phyloP scores from a whole-genome alignment of 2,888 invertebrate species.

The Callosobruchus maculatus region DNA sequence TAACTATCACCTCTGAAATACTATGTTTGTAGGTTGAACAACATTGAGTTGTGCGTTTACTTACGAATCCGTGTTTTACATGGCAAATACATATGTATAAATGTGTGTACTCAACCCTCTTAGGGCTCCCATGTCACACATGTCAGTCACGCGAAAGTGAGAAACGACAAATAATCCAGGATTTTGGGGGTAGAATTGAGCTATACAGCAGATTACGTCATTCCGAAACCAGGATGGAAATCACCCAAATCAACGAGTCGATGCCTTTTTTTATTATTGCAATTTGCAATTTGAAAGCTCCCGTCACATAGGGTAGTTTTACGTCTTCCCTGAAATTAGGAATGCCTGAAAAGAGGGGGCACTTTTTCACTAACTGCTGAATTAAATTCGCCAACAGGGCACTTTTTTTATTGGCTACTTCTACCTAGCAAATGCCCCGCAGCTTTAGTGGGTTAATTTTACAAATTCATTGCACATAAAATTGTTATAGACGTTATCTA shows the following conservation, averaged over 20 bases:
- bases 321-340: slow-evolving; percentile 42
- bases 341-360: slow-evolving; percentile 21
- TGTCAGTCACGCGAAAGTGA: not conserved
- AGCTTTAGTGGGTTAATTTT: slow-evolving; percentile 37
- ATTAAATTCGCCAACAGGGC: slow-evolving; percentile 41
- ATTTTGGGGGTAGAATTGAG: not conserved
- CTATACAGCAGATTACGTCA: not conserved
- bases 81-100: too few relatives aligned
- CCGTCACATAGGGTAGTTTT: slow-evolving; percentile 35
- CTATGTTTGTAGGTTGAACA: too few relatives aligned
- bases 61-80: too few relatives aligned
- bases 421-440: slow-evolving; percentile 28
- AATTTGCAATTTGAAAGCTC: slow-evolving; percentile 23
- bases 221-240: not conserved
- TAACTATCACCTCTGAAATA: too few relatives aligned
- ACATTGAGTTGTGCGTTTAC: too few relatives aligned
- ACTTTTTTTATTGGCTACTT: slow-evolving; percentile 37
- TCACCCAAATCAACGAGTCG: not conserved
- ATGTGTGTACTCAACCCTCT: too few relatives aligned
- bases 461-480: slow-evolving; percentile 36
- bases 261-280: slow-evolving; percentile 9
- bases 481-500: slow-evolving; percentile 27
- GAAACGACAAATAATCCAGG: not conserved
- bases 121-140: not conserved
- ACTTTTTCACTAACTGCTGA: slow-evolving; percentile 35